Conservation (phyloP, 1,140 invertebrate species). For the Chelonus insularis region DNA sequence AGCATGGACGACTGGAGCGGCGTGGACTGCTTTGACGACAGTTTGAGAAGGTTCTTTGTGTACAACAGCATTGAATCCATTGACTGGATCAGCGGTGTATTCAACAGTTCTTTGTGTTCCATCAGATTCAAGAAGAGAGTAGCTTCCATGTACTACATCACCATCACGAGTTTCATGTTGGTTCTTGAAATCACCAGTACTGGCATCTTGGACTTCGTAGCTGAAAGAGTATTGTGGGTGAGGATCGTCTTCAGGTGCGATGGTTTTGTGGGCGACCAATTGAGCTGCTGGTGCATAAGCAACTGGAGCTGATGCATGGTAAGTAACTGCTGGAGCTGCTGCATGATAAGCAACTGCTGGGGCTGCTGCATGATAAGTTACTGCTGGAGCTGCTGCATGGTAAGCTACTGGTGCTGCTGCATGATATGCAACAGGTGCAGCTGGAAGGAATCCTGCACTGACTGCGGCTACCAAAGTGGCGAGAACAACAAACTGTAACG, state of each 20-base stretch:
- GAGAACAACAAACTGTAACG: constrained; percentile 26
- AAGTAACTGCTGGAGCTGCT: constrained; percentile 4
- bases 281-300: not conserved
- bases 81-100: constrained; percentile 48
- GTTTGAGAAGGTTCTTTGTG: constrained; percentile 27
- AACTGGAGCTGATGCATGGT: constrained; percentile 13
- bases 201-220: constrained; percentile 60
- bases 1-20: constrained; percentile 7
- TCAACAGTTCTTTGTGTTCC: constrained; percentile 61
- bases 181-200: constrained; percentile 60
- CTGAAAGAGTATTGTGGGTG: constrained; percentile 31
- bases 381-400: constrained; percentile 13
- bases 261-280: constrained; percentile 12
- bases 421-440: constrained; percentile 19
- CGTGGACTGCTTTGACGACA: constrained; percentile 23
- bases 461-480: constrained; percentile 39
- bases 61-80: constrained; percentile 50
- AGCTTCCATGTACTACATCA: constrained; percentile 62
- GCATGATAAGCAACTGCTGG: constrained; percentile 27
- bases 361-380: not conserved
- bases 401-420: constrained; percentile 2
- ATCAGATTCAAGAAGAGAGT: constrained; percentile 67
- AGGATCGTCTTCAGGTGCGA: constrained; percentile 16
- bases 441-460: constrained; percentile 34
- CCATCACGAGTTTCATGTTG: constrained; percentile 62